Evolutionary conservation across 2,888 invertebrate genomes (phyloP).

Genomic region (Torymus tubicola): DNA sequence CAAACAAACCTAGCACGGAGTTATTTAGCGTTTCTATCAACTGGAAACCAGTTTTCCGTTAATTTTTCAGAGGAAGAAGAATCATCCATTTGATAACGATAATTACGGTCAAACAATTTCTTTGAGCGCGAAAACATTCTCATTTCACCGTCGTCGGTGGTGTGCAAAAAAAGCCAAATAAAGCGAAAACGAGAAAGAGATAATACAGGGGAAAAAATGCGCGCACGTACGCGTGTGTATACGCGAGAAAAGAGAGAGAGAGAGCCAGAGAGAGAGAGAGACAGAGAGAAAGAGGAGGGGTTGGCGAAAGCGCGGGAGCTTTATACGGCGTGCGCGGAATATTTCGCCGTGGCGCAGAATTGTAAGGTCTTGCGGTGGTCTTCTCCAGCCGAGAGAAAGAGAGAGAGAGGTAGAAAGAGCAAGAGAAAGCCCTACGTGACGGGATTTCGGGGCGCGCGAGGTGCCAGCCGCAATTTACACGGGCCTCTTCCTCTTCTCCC

Average conservation of each 20-base stretch:
- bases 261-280: background rate
- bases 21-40: too few relatives aligned
- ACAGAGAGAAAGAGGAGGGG: background rate
- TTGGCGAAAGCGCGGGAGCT: background rate
- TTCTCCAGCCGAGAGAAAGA: background rate
- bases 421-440: conserved; percentile 46
- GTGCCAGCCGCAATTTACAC: conserved; percentile 49
- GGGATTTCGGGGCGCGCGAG: conserved; percentile 48
- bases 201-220: conserved; percentile 22
- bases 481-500: conserved; percentile 3
- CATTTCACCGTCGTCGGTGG: too few relatives aligned
- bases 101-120: conserved; percentile 32
- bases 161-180: conserved; percentile 13
- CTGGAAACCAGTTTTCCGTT: too few relatives aligned
- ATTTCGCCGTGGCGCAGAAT: conserved; percentile 32
- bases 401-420: too few relatives aligned
- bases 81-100: background rate
- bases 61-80: too few relatives aligned
- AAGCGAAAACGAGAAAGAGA: conserved; percentile 38
- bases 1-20: too few relatives aligned
- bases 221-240: background rate
- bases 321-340: conserved; percentile 53
- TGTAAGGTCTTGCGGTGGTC: conserved; percentile 4
- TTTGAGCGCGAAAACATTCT: background rate
- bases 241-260: background rate